Conservation (phyloP, 2,113 vertebrate species). For the Scolopax mira region DNA sequence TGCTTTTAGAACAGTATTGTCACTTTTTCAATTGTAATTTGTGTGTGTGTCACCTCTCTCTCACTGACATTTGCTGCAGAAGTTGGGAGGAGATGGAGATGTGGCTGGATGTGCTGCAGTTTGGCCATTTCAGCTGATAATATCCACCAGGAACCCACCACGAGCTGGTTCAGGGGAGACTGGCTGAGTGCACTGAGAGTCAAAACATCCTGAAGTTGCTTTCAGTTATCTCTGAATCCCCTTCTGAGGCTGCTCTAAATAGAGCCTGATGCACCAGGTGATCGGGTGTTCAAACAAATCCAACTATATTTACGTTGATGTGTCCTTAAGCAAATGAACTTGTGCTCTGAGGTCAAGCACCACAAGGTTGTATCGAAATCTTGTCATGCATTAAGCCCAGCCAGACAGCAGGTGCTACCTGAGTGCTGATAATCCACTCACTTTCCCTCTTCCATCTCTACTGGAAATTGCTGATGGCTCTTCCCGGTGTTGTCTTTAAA, state of each 20-base stretch:
- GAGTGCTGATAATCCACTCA: conserved; percentile 17
- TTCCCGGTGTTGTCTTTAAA: conserved; percentile 7
- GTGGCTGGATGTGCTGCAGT: not conserved
- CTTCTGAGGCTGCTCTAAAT: not conserved
- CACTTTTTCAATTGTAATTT: not conserved
- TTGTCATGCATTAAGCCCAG: not conserved
- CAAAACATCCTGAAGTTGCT: not conserved
- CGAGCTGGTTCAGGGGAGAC: not conserved
- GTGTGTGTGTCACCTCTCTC: not conserved
- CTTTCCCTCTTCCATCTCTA: not conserved
- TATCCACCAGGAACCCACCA: not conserved
- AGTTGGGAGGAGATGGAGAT: not conserved
- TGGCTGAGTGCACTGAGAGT: not conserved
- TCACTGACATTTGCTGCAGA: not conserved
- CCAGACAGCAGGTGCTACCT: conserved; percentile 17
- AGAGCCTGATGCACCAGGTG: not conserved
- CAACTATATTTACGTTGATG: not conserved
- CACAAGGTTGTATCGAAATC: not conserved
- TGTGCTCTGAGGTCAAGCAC: conserved; percentile 30
- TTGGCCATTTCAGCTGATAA: not conserved
- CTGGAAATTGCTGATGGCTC: not conserved
- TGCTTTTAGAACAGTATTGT: not conserved
- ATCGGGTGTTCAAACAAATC: not conserved
- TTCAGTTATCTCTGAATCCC: not conserved
- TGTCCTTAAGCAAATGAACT: conserved; percentile 1